Percentiles rank a stretch among this genome's conserved stretches.
Evolutionary conservation across 2,888 invertebrate genomes (phyloP).

Genomic region (Pherbina coryleti): DNA sequence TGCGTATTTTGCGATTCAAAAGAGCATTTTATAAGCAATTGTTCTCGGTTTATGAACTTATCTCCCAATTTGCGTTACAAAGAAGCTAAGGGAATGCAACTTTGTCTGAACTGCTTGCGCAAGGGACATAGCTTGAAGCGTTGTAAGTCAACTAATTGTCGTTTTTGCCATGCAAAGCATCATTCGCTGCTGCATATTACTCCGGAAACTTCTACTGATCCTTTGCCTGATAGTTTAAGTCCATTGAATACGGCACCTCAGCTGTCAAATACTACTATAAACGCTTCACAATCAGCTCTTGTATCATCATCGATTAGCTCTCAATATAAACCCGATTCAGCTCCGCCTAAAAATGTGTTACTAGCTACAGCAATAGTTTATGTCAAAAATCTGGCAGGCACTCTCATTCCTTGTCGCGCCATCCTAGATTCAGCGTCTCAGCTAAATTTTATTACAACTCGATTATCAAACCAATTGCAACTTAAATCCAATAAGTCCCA

Average conservation of each 20-base stretch:
- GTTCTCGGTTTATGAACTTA: conserved; percentile 39
- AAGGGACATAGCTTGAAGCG: conserved; percentile 32
- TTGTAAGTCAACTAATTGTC: no score
- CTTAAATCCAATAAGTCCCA: conserved; percentile 30
- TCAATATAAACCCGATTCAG: no score
- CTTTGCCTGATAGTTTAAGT: no score
- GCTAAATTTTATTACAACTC: conserved; percentile 33
- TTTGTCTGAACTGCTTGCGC: no score
- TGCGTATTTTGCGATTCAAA: conserved; percentile 35
- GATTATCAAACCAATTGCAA: conserved; percentile 39
- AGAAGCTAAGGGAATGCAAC: no score
- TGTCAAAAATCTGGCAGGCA: conserved; percentile 37
- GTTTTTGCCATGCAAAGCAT: conserved; percentile 41
- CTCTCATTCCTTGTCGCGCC: conserved; percentile 38
- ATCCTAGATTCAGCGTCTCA: conserved; percentile 41
- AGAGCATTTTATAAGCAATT: conserved; percentile 45
- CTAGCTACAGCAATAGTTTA: conserved; percentile 31
- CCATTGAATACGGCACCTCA: no score
- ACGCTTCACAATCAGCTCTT: no score
- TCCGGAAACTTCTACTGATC: no score
- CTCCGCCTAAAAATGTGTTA: no score
- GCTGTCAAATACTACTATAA: no score
- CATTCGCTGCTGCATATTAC: conserved; percentile 45
- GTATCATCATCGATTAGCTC: no score
- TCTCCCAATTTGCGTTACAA: no score